These are phyloP conservation scores for Pao palembangensis DNA, from an alignment of 2,113 vertebrate genomes.

Conservation along the genomic window DNA sequence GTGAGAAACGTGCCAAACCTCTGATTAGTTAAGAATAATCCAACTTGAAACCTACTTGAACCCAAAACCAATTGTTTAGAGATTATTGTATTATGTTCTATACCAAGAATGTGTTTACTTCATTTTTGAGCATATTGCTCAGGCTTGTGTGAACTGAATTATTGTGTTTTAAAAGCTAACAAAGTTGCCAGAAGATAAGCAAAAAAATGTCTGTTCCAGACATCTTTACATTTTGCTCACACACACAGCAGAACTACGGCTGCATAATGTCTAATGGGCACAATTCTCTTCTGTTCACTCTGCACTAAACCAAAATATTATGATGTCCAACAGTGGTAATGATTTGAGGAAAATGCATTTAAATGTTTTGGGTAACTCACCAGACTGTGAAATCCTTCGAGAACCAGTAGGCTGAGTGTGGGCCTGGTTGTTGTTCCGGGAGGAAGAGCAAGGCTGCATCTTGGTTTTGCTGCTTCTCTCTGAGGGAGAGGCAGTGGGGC, in stretches of 20 bases:
- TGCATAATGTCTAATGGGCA: conserved; percentile 33
- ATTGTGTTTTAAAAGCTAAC: conserved; percentile 2
- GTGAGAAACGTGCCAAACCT: conserved; percentile 35
- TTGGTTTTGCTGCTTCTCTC: conserved; percentile 71
- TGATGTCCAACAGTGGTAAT: background rate
- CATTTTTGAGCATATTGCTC: conserved; percentile 3
- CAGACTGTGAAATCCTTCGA: conserved; percentile 80
- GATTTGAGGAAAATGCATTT: background rate
- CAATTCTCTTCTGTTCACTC: background rate
- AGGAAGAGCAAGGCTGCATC: conserved; percentile 67
- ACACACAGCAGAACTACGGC: conserved; percentile 40
- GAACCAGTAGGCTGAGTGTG: conserved; percentile 77
- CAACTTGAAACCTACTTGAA: conserved; percentile 40
- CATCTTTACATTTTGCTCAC: conserved; percentile 49
- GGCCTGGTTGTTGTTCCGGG: conserved; percentile 68
- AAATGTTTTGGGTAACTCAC: conserved; percentile 67
- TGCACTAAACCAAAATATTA: conserved; percentile 16
- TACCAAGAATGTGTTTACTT: conserved; percentile 27
- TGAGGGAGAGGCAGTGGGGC: conserved; percentile 72
- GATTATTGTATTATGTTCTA: conserved; percentile 54
- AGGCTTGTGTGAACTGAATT: conserved; percentile 1
- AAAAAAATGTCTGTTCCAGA: conserved; percentile 46
- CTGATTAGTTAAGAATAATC: conserved; percentile 59
- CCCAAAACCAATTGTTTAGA: conserved; percentile 31
- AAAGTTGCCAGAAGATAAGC: conserved; percentile 47